Evolutionary conservation across 1,140 invertebrate species (phyloP).

Genomic region (Apis dorsata): DNA sequence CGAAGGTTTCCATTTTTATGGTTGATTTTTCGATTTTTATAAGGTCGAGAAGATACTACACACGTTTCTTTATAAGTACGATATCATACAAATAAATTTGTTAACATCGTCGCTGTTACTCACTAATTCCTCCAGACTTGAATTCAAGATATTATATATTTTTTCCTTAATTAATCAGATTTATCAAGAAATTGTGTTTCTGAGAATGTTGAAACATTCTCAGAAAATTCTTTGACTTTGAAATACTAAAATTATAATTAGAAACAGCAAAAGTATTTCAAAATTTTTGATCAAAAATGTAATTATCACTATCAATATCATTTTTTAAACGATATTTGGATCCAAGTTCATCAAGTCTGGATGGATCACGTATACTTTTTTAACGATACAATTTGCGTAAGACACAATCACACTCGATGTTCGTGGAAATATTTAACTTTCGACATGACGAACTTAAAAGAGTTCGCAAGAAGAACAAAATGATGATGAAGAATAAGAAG

Average conservation of each 20-base stretch:
- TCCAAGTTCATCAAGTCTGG: constrained; percentile 14
- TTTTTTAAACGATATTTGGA: not conserved
- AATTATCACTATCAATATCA: too few relatives aligned
- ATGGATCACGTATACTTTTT: constrained; percentile 14
- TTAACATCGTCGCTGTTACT: not conserved
- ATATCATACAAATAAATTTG: constrained; percentile 6
- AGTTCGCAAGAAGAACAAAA: not conserved
- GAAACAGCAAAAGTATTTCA: too few relatives aligned
- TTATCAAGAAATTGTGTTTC: not conserved
- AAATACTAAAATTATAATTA: too few relatives aligned
- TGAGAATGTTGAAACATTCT: too few relatives aligned
- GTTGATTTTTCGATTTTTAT: not conserved
- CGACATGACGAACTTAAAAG: not conserved
- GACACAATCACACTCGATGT: constrained; percentile 34
- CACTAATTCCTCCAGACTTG: constrained; percentile 13
- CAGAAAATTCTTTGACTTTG: too few relatives aligned
- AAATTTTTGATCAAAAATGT: too few relatives aligned
- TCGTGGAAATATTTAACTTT: not conserved
- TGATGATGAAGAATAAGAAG: not conserved
- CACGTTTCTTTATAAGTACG: constrained; percentile 1
- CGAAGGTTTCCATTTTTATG: not conserved
- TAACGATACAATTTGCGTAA: constrained; percentile 26
- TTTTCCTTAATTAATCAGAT: not conserved
- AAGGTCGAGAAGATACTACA: not conserved
- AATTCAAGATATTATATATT: not conserved